Evolutionary conservation across 2,113 vertebrate species (phyloP).

Genomic region (Chrysemys picta): DNA sequence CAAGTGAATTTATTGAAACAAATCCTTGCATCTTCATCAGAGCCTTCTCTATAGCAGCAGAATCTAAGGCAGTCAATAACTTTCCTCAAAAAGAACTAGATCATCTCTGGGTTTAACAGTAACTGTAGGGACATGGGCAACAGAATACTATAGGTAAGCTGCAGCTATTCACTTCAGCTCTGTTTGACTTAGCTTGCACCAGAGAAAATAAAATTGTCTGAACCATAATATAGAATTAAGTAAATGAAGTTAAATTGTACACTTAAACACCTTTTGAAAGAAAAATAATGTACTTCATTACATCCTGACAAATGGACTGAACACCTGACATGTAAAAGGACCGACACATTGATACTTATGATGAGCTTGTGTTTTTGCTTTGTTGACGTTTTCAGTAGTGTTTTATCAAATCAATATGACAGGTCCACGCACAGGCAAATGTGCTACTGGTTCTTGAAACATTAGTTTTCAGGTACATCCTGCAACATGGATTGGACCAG

Average conservation of each 20-base stretch:
- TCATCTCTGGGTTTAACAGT: conserved; percentile 27
- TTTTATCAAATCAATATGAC: neutral
- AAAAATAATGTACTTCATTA: neutral
- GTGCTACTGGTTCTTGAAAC: neutral
- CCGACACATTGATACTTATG: neutral
- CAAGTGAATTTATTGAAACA: conserved; percentile 52
- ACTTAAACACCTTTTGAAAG: neutral
- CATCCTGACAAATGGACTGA: neutral
- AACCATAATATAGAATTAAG: conserved; percentile 19
- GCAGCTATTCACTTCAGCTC: conserved; percentile 18
- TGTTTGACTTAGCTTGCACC: neutral
- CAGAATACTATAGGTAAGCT: conserved; percentile 38
- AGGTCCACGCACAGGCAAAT: neutral
- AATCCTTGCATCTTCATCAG: conserved; percentile 63
- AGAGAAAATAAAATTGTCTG: conserved; percentile 17
- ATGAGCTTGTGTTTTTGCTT: conserved; percentile 2
- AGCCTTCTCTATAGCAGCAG: conserved; percentile 43
- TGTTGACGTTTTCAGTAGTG: neutral
- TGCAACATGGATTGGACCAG: neutral
- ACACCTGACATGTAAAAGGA: neutral
- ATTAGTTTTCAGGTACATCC: neutral
- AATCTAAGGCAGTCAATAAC: conserved; percentile 24
- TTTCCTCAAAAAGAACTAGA: neutral
- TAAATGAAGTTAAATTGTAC: conserved; percentile 48
- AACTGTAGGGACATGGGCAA: neutral